Evolutionary conservation across 1,140 invertebrate genomes (phyloP).

Genomic region (Drosophila prosaltans): DNA sequence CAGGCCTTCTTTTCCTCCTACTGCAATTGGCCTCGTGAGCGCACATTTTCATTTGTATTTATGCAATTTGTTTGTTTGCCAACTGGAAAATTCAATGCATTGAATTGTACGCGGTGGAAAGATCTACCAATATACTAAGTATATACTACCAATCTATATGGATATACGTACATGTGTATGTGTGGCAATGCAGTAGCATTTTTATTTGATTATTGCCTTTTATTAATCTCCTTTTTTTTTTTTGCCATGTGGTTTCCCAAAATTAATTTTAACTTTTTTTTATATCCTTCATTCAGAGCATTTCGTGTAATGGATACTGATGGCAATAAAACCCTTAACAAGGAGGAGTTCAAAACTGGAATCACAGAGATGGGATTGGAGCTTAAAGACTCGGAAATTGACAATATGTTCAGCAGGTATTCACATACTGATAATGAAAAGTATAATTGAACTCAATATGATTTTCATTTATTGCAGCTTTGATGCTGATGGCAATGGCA

Average conservation of each 20-base stretch:
- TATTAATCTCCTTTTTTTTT: slow-evolving; percentile 20
- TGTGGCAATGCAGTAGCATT: neutral
- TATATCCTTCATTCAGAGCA: slow-evolving; percentile 84
- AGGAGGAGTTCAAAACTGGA: slow-evolving; percentile 92
- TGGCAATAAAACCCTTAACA: slow-evolving; percentile 90
- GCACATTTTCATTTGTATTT: slow-evolving; percentile 77
- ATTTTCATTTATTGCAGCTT: slow-evolving; percentile 84
- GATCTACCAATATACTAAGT: slow-evolving; percentile 30
- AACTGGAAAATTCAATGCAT: slow-evolving; percentile 77
- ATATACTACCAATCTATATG: neutral
- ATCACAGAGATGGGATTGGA: slow-evolving; percentile 91
- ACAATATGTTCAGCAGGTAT: slow-evolving; percentile 85
- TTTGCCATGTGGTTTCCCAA: slow-evolving; percentile 19
- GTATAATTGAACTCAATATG: too few species aligned
- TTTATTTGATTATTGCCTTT: slow-evolving; percentile 42
- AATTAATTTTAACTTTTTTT: slow-evolving; percentile 27
- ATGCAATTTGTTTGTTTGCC: slow-evolving; percentile 80
- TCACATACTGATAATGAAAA: too few species aligned
- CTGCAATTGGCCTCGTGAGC: slow-evolving; percentile 43
- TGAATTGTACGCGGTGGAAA: slow-evolving; percentile 43
- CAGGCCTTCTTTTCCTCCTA: slow-evolving; percentile 10
- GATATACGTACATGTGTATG: neutral
- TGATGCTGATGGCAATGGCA: slow-evolving; percentile 92
- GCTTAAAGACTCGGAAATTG: slow-evolving; percentile 86
- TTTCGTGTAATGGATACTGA: slow-evolving; percentile 97